Evolutionary conservation across 2,113 vertebrate species (phyloP).

Genomic region (Asarcornis scutulata): DNA sequence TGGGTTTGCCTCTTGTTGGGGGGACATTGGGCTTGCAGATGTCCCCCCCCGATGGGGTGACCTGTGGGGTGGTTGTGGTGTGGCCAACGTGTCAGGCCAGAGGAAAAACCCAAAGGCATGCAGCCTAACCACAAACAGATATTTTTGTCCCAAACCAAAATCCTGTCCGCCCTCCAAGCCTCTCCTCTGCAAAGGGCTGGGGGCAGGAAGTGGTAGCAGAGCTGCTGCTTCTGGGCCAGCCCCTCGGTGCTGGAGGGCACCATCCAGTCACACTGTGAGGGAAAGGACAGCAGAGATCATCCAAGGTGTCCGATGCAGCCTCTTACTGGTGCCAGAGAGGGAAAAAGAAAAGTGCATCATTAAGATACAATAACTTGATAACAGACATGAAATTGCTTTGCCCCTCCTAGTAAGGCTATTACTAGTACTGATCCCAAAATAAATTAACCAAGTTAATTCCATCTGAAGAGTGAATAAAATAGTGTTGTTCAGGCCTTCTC

Average conservation of each 20-base stretch:
- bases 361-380: neutral
- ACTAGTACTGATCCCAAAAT: neutral
- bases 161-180: too few species aligned
- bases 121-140: too few species aligned
- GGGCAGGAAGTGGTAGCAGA: neutral
- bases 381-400: neutral
- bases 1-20: too few species aligned
- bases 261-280: fast-evolving
- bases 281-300: neutral
- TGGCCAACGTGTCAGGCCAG: too few species aligned
- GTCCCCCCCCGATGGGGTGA: too few species aligned
- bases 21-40: too few species aligned
- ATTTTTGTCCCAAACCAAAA: too few species aligned
- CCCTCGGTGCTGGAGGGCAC: too few species aligned
- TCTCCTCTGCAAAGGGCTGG: too few species aligned
- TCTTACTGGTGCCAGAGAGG: fast-evolving
- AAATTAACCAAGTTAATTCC: neutral
- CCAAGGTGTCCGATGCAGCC: neutral
- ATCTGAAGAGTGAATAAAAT: neutral
- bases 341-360: neutral
- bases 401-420: fast-evolving
- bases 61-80: too few species aligned
- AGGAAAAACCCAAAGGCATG: too few species aligned
- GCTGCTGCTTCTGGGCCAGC: too few species aligned
- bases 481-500: neutral